Evolutionary conservation across 2,888 invertebrate genomes (phyloP).

Genomic region (Stomorhina lunata): DNA sequence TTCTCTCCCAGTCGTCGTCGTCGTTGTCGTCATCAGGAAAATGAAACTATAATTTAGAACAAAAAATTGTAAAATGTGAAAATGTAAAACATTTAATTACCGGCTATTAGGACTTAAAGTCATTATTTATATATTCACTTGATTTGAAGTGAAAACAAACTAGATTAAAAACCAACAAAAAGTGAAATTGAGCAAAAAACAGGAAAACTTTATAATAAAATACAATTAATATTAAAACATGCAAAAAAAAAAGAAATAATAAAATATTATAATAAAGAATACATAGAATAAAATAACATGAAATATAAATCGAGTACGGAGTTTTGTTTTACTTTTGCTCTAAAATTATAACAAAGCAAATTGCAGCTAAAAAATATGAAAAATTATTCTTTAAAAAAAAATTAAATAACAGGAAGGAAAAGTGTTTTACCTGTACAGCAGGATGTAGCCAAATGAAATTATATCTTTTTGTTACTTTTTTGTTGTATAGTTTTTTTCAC

Average conservation of each 20-base stretch:
- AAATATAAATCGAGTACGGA: neutral
- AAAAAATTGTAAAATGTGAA: slow-evolving; percentile 44
- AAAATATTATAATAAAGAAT: neutral
- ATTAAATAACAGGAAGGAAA: neutral
- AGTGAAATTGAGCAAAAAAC: neutral
- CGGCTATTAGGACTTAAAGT: slow-evolving; percentile 46
- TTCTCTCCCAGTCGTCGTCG: no score
- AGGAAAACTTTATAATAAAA: neutral
- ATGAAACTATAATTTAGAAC: no score
- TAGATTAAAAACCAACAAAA: neutral
- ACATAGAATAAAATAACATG: neutral
- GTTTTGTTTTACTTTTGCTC: neutral
- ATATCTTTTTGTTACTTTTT: no score
- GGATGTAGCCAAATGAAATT: no score
- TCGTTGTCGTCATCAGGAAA: no score
- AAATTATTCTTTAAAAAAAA: neutral
- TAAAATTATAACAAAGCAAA: neutral
- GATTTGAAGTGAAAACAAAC: slow-evolving; percentile 49
- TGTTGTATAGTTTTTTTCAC: no score
- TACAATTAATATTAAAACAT: neutral
- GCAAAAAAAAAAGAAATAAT: neutral
- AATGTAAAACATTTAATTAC: slow-evolving; percentile 61
- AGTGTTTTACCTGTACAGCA: neutral
- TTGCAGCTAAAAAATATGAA: neutral
- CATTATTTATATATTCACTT: slow-evolving; percentile 47